These are phyloP conservation scores for Microtus richardsoni DNA, from an alignment of 2,113 vertebrate genomes.

Conservation along the genomic window DNA sequence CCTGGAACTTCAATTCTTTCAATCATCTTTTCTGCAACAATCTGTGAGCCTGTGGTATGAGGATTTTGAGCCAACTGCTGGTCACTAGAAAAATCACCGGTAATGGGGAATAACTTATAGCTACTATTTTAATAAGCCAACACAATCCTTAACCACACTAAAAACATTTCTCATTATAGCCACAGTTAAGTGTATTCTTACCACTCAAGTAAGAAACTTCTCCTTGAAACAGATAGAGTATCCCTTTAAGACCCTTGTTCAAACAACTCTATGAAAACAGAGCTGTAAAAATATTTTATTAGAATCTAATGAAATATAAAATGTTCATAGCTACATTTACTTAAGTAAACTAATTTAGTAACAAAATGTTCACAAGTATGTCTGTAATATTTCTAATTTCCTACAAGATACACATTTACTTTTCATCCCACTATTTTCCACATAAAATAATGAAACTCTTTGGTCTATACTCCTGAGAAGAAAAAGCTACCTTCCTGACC, in stretches of 20 bases:
- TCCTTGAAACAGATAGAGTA: not conserved
- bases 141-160: not conserved
- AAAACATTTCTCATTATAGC: not conserved
- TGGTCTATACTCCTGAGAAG: not conserved
- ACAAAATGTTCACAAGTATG: not conserved
- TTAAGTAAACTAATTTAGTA: not conserved
- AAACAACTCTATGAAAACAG: not conserved
- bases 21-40: not conserved
- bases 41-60: not conserved
- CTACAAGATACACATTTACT: not conserved
- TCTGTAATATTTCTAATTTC: not conserved
- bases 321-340: not conserved
- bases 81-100: not conserved
- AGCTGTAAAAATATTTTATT: not conserved
- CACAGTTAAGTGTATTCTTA: not conserved
- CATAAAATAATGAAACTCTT: not conserved
- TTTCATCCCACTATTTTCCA: not conserved
- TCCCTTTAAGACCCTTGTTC: not conserved
- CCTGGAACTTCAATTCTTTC: not conserved
- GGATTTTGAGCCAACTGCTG: not conserved
- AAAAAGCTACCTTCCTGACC: not conserved
- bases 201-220: too few species aligned
- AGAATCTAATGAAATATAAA: not conserved
- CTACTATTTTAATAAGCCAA: not conserved
- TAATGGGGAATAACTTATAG: not conserved